Evolutionary conservation across 1,140 invertebrate genomes (phyloP), one percentile per base, ranked within the genome.

Genomic region (Chrysoperla carnea): DNA sequence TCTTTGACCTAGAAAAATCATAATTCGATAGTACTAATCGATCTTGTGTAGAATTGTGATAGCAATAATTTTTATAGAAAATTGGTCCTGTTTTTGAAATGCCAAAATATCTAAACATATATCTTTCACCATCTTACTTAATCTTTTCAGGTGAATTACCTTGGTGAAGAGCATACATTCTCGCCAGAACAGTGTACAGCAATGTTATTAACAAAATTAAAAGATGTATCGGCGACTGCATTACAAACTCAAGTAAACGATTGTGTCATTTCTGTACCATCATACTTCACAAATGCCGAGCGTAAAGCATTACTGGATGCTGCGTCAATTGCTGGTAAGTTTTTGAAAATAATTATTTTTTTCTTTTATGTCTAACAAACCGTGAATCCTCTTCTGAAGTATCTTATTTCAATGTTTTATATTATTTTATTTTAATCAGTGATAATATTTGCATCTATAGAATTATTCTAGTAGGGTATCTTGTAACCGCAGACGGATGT

Each of bases 171-270:
- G 40, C 77, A 85, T 46, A 63, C 78, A 9, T 97, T 98, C 60
- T 77, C 78, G n/a, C 83, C 91, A 1, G 87, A 94, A 64, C 95
- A 99, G 70, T 77, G 98, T 52, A 84, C 88, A 17, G 92, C 88
- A 9, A 97, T 97, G 87, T 67, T 99, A 12, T 81, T 99, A 47
- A 96, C 91, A 31, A 99, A 99, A 65, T 66, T 99, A 37, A 98
- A 95, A 61, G 83, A 91, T 53, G 85, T 79, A 42, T 86, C 93
- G 11, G 82, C 89, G 51, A 70, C 60, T 44, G 84, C 80, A n/a
- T 63, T 95, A 40, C 81, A 87, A 56, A 88, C 84, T 13, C 85
- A 89, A 60, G 80, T 95, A 13, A 90, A 92, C 56, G 95, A 99
- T 64, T 96, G 91, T 66, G 95, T 99, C 5, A 88, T 98, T 50